Conservation (phyloP, 2,888 invertebrate genomes). For the Diaphora mendica region DNA sequence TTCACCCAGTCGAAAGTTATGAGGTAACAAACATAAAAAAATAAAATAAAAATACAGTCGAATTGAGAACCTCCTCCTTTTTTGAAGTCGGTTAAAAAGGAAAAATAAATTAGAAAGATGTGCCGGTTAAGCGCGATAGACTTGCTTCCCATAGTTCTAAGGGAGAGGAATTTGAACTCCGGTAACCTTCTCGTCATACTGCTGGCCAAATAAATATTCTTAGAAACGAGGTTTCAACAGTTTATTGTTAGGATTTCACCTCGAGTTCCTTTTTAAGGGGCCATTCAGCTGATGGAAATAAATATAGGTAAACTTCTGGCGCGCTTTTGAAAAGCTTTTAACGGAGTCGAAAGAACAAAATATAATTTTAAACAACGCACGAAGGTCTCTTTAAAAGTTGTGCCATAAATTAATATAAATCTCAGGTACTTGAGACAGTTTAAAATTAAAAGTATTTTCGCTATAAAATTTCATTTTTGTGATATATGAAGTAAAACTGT, state of each 20-base stretch:
- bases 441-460: constrained; percentile 21
- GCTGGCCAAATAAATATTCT: too few relatives aligned
- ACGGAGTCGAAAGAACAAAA: constrained; percentile 19
- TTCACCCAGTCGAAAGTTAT: too few relatives aligned
- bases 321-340: constrained; percentile 51
- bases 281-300: neutral
- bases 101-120: too few relatives aligned
- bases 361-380: constrained; percentile 36
- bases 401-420: constrained; percentile 37
- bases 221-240: too few relatives aligned
- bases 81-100: too few relatives aligned
- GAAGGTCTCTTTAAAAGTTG: constrained; percentile 38
- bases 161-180: too few relatives aligned
- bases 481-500: neutral
- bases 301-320: constrained; percentile 45
- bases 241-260: neutral
- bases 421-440: constrained; percentile 34
- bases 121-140: too few relatives aligned
- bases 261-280: neutral
- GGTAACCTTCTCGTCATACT: too few relatives aligned
- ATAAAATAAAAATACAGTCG: too few relatives aligned
- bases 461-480: neutral
- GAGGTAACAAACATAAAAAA: too few relatives aligned
- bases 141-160: too few relatives aligned
- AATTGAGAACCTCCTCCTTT: too few relatives aligned